Conservation (phyloP, 2,113 vertebrate genomes). For the Procavia capensis region DNA sequence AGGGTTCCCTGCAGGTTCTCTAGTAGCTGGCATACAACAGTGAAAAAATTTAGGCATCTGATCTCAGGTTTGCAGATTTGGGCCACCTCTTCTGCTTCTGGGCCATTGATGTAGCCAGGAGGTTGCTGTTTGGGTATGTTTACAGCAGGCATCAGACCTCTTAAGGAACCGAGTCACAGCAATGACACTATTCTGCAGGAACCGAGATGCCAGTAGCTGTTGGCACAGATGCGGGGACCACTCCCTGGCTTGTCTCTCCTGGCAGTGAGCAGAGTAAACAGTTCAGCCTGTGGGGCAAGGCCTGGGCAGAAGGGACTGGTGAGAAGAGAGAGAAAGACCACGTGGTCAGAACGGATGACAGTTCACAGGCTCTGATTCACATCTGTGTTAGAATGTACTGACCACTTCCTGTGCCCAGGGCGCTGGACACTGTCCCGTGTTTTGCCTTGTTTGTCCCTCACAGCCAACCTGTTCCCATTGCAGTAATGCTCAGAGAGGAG, state of each 20-base stretch:
- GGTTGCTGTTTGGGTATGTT: neutral
- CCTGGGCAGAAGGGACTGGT: neutral
- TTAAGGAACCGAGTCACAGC: neutral
- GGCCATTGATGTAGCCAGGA: neutral
- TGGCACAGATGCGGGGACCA: neutral
- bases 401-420: neutral
- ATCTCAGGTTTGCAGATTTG: neutral
- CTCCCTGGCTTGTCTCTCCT: neutral
- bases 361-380: neutral
- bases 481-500: neutral
- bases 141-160: neutral
- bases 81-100: neutral
- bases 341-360: neutral
- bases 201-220: neutral
- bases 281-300: neutral
- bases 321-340: neutral
- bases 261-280: neutral
- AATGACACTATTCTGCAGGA: neutral
- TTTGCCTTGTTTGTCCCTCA: neutral
- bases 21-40: rapidly evolving
- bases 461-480: neutral
- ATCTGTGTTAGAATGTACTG: rapidly evolving
- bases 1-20: neutral
- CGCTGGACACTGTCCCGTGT: neutral
- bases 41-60: neutral